Evolutionary conservation across 2,797 vertebrate genomes (phyloP).

Genomic region (Myripristis jacobus): DNA sequence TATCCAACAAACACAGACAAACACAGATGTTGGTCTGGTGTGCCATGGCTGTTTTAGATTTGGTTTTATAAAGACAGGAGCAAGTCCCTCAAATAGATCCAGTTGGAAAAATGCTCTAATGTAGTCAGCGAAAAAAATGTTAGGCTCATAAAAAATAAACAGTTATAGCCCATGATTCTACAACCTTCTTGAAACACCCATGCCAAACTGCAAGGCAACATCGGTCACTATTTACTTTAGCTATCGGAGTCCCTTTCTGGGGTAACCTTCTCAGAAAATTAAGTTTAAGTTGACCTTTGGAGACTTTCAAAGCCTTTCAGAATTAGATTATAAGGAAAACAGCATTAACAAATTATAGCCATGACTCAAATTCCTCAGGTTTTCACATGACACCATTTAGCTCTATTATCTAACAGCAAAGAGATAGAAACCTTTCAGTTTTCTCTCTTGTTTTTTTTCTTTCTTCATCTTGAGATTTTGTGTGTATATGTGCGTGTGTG

Average conservation of each 20-base stretch:
- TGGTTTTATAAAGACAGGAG: too few relatives aligned
- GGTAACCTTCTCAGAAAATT: constrained; percentile 78
- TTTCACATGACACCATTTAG: constrained; percentile 87
- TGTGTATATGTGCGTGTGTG: too few relatives aligned
- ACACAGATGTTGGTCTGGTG: too few relatives aligned
- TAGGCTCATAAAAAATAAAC: constrained; percentile 15
- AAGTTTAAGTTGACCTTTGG: constrained; percentile 84
- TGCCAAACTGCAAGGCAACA: constrained; percentile 49
- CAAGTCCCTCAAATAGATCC: neutral
- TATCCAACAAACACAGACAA: too few relatives aligned
- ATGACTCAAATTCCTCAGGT: constrained; percentile 81
- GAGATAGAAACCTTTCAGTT: constrained; percentile 59
- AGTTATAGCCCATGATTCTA: constrained; percentile 21
- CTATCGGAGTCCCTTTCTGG: constrained; percentile 66
- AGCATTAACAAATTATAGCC: constrained; percentile 86
- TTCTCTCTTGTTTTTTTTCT: constrained; percentile 51
- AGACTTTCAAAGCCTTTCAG: constrained; percentile 81
- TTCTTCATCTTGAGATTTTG: constrained; percentile 61
- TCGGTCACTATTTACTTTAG: constrained; percentile 74
- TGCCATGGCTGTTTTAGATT: too few relatives aligned
- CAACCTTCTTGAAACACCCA: constrained; percentile 22
- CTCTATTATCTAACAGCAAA: constrained; percentile 73
- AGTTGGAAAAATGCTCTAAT: constrained; percentile 17
- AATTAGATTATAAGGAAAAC: constrained; percentile 87
- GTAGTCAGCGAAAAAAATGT: constrained; percentile 39